Evolutionary conservation across 2,113 vertebrate species (phyloP), one percentile per base, ranked within the genome.

Genomic region (Amazona guildingii): DNA sequence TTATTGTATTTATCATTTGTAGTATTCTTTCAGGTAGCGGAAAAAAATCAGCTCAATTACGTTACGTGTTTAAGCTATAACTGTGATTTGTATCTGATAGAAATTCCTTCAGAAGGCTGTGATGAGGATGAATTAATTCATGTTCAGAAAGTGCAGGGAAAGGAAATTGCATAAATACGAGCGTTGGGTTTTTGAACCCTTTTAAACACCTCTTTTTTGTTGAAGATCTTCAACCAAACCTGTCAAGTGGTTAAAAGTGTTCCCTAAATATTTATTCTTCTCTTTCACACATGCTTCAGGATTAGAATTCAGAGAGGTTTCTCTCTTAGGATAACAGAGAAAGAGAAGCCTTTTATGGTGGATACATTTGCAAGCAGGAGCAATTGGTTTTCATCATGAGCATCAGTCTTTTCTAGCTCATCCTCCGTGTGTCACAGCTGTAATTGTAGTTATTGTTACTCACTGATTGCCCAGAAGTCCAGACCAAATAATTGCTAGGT

Each of bases 191-290:
- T 96, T 48, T 33, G 76, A 94, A 75, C 55, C 52, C 57, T 49
- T 64, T 73, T 82, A 91, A 86, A 80, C n/a, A 83, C 90, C 83
- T 83, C n/a, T 83, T 75, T 25, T 46, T 29, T 27, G 35, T 29
- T 76, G 78, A 86, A 93, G 77, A 94, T 95, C 92, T 96, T 96
- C 89, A 95, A 18, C 70, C 59, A 15, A 81, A 64, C 52, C 86
- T 97, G 93, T 93, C 95, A 88, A 94, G 76, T 83, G 83, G 70
- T 94, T 97, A 62, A 93, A 96, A 96, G 64, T 68, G 48, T 92
- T 96, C 90, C 84, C 82, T 92, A 87, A 95, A 92, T 89, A 62
- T 89, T 92, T 79, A 81, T 92, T 76, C 66, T 4, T 96, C 88
- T 86, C 73, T 89, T 93, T 84, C 83, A 31, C 88, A 82, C 55